Percentiles rank a stretch among this genome's conserved stretches.
Conservation (phyloP, 2,888 invertebrate species). For the Ormia ochracea region DNA sequence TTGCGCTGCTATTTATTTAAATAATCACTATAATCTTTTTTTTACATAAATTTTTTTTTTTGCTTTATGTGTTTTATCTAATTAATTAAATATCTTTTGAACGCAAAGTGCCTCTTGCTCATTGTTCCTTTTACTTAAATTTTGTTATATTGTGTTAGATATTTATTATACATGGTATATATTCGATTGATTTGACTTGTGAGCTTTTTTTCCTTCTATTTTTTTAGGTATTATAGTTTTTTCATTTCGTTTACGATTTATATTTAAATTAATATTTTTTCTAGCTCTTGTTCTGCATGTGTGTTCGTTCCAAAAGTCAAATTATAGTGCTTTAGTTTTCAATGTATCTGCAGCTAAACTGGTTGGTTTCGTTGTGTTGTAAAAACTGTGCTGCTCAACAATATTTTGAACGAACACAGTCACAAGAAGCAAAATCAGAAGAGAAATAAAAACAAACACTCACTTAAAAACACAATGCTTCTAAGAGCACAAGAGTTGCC, state of each 20-base stretch:
- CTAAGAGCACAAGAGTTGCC: constrained; percentile 17
- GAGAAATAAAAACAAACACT: constrained; percentile 9
- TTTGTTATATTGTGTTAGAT: background rate
- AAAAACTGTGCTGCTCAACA: constrained; percentile 37
- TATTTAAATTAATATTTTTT: constrained; percentile 37
- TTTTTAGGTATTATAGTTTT: constrained; percentile 13
- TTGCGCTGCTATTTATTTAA: background rate
- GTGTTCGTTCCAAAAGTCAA: constrained; percentile 52
- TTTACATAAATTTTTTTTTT: background rate
- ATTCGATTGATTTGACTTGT: constrained; percentile 49
- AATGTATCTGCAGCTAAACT: constrained; percentile 60
- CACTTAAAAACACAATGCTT: background rate
- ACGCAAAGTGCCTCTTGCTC: constrained; percentile 11
- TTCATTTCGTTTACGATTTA: constrained; percentile 25
- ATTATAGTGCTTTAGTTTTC: constrained; percentile 45
- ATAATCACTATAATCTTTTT: background rate
- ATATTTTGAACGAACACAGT: constrained; percentile 25
- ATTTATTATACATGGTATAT: constrained; percentile 31
- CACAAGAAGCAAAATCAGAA: constrained; percentile 17
- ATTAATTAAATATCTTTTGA: constrained; percentile 28
- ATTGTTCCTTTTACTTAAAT: background rate
- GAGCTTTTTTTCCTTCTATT: constrained; percentile 15
- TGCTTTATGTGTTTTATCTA: constrained; percentile 32
- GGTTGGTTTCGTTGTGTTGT: constrained; percentile 52
- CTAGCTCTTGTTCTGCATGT: constrained; percentile 30